phyloP scores from a whole-genome alignment of 2,888 invertebrate species.

The Acleris emargana region DNA sequence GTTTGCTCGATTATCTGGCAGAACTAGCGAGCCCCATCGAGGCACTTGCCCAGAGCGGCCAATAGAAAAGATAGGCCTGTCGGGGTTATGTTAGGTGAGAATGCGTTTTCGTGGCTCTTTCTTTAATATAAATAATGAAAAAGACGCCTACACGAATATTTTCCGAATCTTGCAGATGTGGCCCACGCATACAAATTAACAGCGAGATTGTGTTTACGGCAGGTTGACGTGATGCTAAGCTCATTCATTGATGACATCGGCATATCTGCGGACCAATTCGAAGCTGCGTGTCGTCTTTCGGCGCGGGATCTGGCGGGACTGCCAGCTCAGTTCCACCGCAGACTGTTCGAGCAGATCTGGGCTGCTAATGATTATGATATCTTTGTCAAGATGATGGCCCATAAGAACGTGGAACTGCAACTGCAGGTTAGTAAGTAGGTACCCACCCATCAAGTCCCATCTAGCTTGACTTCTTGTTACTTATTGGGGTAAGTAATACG shows the following conservation, averaged over 20 bases:
- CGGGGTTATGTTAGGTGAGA: too few species aligned
- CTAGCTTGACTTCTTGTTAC: too few species aligned
- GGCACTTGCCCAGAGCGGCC: too few species aligned
- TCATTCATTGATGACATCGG: slow-evolving; percentile 97
- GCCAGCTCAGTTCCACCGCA: slow-evolving; percentile 84
- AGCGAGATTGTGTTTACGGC: slow-evolving; percentile 10
- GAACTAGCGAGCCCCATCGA: too few species aligned
- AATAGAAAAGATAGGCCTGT: too few species aligned
- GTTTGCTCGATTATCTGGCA: too few species aligned
- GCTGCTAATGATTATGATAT: slow-evolving; percentile 96
- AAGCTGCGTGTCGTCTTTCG: slow-evolving; percentile 87
- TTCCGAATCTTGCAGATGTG: too few species aligned
- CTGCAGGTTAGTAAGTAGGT: slow-evolving; percentile 71
- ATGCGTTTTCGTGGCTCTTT: too few species aligned
- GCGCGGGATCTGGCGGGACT: slow-evolving; percentile 76
- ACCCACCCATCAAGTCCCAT: not conserved
- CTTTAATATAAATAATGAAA: too few species aligned
- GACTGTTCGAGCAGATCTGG: slow-evolving; percentile 91
- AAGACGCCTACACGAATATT: too few species aligned
- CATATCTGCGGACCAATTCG: slow-evolving; percentile 94
- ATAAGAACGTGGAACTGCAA: slow-evolving; percentile 95
- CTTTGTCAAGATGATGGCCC: slow-evolving; percentile 96
- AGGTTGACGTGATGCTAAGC: slow-evolving; percentile 95
- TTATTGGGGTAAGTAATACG: too few species aligned
- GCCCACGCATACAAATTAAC: not conserved